Percentiles rank a stretch among this genome's conserved stretches.
These are phyloP conservation scores for Lepidotrigona ventralis DNA, from an alignment of 1,140 invertebrate genomes.

Conservation along the genomic window DNA sequence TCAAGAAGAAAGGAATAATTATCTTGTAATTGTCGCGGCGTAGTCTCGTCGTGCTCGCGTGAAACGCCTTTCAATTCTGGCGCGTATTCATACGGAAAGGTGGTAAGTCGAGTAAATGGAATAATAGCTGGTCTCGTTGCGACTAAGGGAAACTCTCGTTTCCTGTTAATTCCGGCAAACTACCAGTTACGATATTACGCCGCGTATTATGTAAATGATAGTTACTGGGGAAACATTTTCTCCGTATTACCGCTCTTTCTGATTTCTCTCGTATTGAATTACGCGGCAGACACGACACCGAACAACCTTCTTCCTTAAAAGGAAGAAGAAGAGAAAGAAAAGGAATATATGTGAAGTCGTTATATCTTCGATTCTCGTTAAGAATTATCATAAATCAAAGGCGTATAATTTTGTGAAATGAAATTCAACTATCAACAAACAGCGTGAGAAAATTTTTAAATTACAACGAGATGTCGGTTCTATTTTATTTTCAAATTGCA, in stretches of 20 bases:
- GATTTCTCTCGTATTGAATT: background rate
- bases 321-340: too few relatives aligned
- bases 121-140: constrained; percentile 19
- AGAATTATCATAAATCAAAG: too few relatives aligned
- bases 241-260: too few relatives aligned
- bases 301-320: too few relatives aligned
- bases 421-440: too few relatives aligned
- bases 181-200: constrained; percentile 1
- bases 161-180: constrained; percentile 32
- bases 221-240: background rate
- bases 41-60: constrained; percentile 31
- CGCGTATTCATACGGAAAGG: constrained; percentile 25
- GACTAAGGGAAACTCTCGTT: constrained; percentile 15
- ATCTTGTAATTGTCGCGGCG: constrained; percentile 55
- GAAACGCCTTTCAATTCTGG: constrained; percentile 25
- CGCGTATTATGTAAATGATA: constrained; percentile 21
- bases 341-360: too few relatives aligned
- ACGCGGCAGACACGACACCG: background rate
- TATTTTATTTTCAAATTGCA: too few relatives aligned
- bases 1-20: constrained; percentile 58
- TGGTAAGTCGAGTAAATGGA: constrained; percentile 29
- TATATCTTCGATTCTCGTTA: too few relatives aligned
- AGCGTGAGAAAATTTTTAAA: too few relatives aligned
- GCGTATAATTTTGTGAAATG: too few relatives aligned
- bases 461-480: too few relatives aligned